Percentiles rank a stretch among this genome's conserved stretches.
These are phyloP conservation scores for Stichopus horrens DNA, from an alignment of 53 echinoderm and acorn worm species.

Conservation along the genomic window DNA sequence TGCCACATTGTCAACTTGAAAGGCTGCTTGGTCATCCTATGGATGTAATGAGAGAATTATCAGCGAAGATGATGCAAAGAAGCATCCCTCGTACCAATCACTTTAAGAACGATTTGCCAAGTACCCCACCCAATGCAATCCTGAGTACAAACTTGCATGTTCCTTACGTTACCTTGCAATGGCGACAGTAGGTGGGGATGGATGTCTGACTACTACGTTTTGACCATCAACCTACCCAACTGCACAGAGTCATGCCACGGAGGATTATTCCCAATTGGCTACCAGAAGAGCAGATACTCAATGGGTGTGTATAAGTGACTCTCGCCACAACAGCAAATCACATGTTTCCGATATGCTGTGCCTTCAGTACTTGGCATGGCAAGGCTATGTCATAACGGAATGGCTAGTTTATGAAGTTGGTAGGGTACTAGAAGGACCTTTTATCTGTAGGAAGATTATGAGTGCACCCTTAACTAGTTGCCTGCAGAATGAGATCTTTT, in stretches of 20 bases:
- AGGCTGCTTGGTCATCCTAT: not conserved
- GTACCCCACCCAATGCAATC: not conserved
- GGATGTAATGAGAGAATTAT: not conserved
- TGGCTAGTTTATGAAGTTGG: not conserved
- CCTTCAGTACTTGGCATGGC: not conserved
- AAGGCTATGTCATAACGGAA: not conserved
- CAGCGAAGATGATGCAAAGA: not conserved
- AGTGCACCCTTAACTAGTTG: not conserved
- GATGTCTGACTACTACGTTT: conserved; percentile 6
- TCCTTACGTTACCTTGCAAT: conserved; percentile 13
- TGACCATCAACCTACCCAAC: not conserved
- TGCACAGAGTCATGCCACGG: not conserved
- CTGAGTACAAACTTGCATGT: not conserved
- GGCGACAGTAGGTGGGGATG: conserved; percentile 27
- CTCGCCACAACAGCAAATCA: not conserved
- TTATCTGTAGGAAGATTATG: not conserved
- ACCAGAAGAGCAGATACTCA: not conserved
- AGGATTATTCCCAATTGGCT: not conserved
- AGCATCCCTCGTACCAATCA: not conserved
- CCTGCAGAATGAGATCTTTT: not conserved
- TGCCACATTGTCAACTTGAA: not conserved
- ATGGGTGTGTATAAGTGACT: not conserved
- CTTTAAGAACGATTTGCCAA: not conserved
- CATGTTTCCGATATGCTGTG: conserved; percentile 32
- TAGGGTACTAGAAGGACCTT: not conserved